Conservation (phyloP, 2,797 vertebrate genomes). For the Parotocinclus haroldoi region DNA sequence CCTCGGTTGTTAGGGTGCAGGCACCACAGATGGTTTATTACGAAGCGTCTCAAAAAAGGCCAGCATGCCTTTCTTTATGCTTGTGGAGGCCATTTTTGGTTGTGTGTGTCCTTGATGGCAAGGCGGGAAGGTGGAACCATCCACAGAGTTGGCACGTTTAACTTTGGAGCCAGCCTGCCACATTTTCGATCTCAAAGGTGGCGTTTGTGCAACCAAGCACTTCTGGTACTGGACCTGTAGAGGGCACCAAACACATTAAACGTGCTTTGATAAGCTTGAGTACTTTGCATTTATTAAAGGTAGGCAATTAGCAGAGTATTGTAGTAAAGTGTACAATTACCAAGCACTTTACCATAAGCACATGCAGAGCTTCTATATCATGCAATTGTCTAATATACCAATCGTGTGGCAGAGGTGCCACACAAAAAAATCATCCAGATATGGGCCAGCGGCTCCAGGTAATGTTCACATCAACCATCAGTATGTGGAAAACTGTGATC, state of each 20-base stretch:
- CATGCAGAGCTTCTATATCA: too few relatives aligned
- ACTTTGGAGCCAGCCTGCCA: slow-evolving; percentile 72
- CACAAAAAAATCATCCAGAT: too few relatives aligned
- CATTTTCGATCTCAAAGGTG: slow-evolving; percentile 73
- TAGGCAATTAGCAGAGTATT: too few relatives aligned
- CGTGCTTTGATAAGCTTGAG: not conserved
- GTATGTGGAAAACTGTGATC: too few relatives aligned
- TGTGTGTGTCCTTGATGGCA: slow-evolving; percentile 55
- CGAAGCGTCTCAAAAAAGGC: slow-evolving; percentile 87
- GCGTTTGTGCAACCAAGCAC: slow-evolving; percentile 87
- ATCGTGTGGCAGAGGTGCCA: too few relatives aligned
- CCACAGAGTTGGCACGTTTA: slow-evolving; percentile 81
- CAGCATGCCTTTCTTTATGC: slow-evolving; percentile 80
- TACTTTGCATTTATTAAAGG: too few relatives aligned
- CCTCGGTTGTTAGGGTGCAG: slow-evolving; percentile 61
- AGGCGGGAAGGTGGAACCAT: slow-evolving; percentile 67
- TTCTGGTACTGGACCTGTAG: slow-evolving; percentile 91
- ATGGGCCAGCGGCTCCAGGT: too few relatives aligned
- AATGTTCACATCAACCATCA: too few relatives aligned
- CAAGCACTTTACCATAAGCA: too few relatives aligned
- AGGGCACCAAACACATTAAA: slow-evolving; percentile 21
- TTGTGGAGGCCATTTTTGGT: slow-evolving; percentile 58
- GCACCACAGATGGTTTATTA: slow-evolving; percentile 79
- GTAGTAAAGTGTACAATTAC: too few relatives aligned
- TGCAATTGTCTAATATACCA: too few relatives aligned